These are phyloP conservation scores for Pogonomyrmex barbatus DNA, from an alignment of 1,140 invertebrate genomes.

Conservation along the genomic window DNA sequence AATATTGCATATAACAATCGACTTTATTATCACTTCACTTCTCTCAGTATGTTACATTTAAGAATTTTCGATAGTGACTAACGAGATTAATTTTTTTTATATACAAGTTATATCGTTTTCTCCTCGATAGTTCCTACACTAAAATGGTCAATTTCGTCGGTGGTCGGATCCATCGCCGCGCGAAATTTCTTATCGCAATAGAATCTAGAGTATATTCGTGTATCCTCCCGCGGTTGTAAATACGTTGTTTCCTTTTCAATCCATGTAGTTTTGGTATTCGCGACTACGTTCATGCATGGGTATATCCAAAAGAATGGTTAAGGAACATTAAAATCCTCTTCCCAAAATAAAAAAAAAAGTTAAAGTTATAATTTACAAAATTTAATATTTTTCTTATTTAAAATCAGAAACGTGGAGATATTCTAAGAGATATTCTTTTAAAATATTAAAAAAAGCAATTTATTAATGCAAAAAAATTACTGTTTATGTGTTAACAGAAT, in stretches of 20 bases:
- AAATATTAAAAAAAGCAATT: no score
- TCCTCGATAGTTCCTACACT: constrained; percentile 81
- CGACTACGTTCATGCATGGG: background rate
- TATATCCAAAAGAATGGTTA: no score
- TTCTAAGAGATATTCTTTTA: no score
- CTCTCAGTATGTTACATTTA: constrained; percentile 36
- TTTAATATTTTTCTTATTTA: no score
- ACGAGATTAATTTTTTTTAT: constrained; percentile 29
- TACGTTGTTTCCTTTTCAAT: constrained; percentile 39
- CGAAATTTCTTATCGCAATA: constrained; percentile 72
- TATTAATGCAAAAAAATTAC: no score
- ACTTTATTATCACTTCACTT: constrained; percentile 33
- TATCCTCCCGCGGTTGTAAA: constrained; percentile 61
- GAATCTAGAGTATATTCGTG: constrained; percentile 38
- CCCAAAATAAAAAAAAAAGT: no score
- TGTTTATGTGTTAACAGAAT: no score
- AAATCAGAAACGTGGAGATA: no score
- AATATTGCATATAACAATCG: constrained; percentile 39
- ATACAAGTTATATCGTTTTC: constrained; percentile 69
- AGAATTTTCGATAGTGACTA: constrained; percentile 26
- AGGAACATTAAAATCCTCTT: no score
- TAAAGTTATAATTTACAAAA: no score
- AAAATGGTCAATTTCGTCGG: constrained; percentile 71
- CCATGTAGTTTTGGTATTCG: constrained; percentile 12
- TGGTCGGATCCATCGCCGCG: constrained; percentile 65